Conservation (phyloP, 2,888 invertebrate genomes). For the Cantharis rufa region DNA sequence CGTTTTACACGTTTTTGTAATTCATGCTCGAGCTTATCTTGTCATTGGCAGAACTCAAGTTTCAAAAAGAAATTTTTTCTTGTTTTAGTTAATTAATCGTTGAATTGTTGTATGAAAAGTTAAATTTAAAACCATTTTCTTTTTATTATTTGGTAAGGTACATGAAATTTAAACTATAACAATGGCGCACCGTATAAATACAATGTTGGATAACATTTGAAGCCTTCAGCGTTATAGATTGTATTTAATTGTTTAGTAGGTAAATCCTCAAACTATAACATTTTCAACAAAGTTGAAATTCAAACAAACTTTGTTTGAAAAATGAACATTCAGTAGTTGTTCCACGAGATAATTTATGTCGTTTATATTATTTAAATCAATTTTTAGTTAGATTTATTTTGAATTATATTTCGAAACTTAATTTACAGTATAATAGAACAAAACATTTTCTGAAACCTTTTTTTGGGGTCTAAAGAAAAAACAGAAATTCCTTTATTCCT, state of each 20-base stretch:
- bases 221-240: background rate
- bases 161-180: background rate
- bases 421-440: background rate
- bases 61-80: background rate
- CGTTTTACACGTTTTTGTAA: background rate
- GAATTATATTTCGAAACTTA: background rate
- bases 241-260: background rate
- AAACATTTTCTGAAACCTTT: background rate
- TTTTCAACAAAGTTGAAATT: background rate
- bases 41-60: background rate
- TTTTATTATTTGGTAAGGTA: background rate
- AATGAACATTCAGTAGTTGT: background rate
- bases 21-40: background rate
- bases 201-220: background rate
- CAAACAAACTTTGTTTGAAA: background rate
- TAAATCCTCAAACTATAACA: background rate
- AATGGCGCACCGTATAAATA: background rate
- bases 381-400: background rate
- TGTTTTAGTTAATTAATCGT: background rate
- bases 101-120: background rate
- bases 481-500: background rate
- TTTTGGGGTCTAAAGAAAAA: background rate
- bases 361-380: background rate
- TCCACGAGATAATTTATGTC: background rate
- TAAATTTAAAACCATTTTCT: background rate